These are phyloP conservation scores for Staurois parvus DNA, from an alignment of 2,797 vertebrate genomes.

Conservation along the genomic window DNA sequence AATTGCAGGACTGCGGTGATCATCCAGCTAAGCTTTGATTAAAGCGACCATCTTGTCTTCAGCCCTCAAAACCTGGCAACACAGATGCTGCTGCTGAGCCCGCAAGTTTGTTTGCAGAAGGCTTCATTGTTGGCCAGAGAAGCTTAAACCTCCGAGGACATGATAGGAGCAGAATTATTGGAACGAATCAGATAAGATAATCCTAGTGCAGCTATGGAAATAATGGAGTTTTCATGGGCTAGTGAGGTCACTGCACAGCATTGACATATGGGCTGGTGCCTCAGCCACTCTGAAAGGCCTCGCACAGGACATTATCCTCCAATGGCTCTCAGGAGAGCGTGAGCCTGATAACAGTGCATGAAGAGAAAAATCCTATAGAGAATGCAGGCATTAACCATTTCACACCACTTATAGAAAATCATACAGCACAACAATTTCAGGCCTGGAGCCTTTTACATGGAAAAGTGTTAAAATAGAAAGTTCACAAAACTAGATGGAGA, in stretches of 20 bases:
- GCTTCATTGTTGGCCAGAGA: conserved; percentile 43
- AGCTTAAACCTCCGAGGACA: conserved; percentile 52
- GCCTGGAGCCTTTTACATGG: neutral
- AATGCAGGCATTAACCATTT: conserved; percentile 12
- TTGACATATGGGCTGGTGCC: conserved; percentile 1
- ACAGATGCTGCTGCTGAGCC: conserved; percentile 31
- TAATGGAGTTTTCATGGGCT: conserved; percentile 30
- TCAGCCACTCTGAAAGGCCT: neutral
- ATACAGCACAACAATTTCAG: neutral
- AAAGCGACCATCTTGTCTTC: conserved; percentile 29
- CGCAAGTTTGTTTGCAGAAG: conserved; percentile 47
- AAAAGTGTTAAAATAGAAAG: neutral
- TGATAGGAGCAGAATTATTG: conserved; percentile 40
- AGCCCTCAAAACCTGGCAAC: conserved; percentile 21
- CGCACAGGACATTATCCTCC: conserved; percentile 20
- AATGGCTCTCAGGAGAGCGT: conserved; percentile 3
- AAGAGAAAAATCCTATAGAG: neutral
- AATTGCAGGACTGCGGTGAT: conserved; percentile 45
- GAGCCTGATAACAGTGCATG: neutral
- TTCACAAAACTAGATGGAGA: neutral
- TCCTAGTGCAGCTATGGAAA: conserved; percentile 38
- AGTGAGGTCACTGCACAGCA: conserved; percentile 18
- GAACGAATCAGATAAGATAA: conserved; percentile 45
- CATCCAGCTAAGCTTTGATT: conserved; percentile 28
- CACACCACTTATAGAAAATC: neutral